A percentile compares a stretch with the other conserved stretches of the same genome.
These are phyloP conservation scores for Allacma fusca DNA, from an alignment of 2,888 invertebrate species.

Conservation along the genomic window DNA sequence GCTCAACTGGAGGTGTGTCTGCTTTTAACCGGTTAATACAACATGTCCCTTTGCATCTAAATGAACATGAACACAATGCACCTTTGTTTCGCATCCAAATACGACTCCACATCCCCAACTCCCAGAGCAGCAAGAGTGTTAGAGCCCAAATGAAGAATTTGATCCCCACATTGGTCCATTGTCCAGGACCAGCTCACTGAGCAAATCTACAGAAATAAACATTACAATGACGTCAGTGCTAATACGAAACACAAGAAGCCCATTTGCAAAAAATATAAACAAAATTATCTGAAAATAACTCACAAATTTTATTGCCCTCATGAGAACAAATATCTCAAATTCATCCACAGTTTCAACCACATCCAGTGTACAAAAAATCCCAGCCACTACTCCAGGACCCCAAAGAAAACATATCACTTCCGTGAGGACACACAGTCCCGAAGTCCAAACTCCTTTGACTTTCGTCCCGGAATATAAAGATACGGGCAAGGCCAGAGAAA, in stretches of 20 bases:
- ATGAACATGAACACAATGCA: neutral
- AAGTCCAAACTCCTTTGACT: slow-evolving; percentile 5
- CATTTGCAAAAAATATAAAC: neutral
- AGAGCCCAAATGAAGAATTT: neutral
- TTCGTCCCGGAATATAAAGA: neutral
- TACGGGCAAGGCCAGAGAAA: neutral
- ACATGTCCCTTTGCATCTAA: neutral
- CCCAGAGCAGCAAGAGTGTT: neutral
- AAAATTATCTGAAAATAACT: neutral
- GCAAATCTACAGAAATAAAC: neutral
- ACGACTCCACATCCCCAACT: neutral
- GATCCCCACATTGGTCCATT: slow-evolving; percentile 5
- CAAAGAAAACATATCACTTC: neutral
- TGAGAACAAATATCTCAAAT: neutral
- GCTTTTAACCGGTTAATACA: neutral
- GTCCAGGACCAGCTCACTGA: slow-evolving; percentile 16
- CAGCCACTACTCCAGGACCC: neutral
- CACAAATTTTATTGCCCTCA: slow-evolving; percentile 4
- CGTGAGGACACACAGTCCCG: neutral
- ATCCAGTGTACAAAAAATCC: slow-evolving; percentile 13
- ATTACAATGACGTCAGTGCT: too few species aligned
- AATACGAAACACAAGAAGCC: too few species aligned
- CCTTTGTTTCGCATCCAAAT: neutral
- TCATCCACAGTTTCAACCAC: neutral
- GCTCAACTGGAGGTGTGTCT: neutral